Percentiles rank a stretch among this genome's conserved stretches.
Evolutionary conservation across 2,113 vertebrate genomes (phyloP).

Genomic region (Crotalus helleri): DNA sequence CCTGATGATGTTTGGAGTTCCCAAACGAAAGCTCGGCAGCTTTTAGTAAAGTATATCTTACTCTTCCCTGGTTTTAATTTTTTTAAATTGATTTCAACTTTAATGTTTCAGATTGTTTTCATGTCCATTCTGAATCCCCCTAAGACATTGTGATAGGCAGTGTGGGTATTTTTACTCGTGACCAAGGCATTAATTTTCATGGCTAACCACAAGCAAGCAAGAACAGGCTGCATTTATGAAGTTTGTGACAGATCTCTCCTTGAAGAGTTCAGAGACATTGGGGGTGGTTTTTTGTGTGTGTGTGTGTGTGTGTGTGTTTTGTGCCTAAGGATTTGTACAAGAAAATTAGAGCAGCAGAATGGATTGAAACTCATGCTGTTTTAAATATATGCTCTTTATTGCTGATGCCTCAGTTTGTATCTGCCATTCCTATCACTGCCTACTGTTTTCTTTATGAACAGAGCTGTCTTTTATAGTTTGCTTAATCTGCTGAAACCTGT

Average conservation of each 20-base stretch:
- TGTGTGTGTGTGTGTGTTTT: neutral
- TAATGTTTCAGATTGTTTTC: neutral
- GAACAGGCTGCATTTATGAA: neutral
- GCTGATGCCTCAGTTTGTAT: constrained; percentile 16
- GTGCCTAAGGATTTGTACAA: neutral
- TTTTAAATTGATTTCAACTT: neutral
- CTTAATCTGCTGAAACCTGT: constrained; percentile 26
- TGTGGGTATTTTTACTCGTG: neutral
- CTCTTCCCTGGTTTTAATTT: neutral
- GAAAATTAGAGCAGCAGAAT: constrained; percentile 19
- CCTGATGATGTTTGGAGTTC: too few species aligned
- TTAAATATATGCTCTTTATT: constrained; percentile 10
- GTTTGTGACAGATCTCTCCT: neutral
- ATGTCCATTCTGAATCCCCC: neutral
- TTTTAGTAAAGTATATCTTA: too few species aligned
- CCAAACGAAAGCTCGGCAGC: too few species aligned
- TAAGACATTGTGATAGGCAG: neutral
- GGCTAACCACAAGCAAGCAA: neutral
- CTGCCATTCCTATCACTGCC: constrained; percentile 3
- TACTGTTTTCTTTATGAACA: constrained; percentile 30
- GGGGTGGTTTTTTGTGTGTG: neutral
- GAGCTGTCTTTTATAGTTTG: constrained; percentile 12
- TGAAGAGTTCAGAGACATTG: neutral
- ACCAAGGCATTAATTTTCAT: neutral
- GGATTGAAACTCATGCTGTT: constrained; percentile 10